Base-by-base conservation (phyloP, 2,888 invertebrate species). In the Celastrina argiolus region DNA sequence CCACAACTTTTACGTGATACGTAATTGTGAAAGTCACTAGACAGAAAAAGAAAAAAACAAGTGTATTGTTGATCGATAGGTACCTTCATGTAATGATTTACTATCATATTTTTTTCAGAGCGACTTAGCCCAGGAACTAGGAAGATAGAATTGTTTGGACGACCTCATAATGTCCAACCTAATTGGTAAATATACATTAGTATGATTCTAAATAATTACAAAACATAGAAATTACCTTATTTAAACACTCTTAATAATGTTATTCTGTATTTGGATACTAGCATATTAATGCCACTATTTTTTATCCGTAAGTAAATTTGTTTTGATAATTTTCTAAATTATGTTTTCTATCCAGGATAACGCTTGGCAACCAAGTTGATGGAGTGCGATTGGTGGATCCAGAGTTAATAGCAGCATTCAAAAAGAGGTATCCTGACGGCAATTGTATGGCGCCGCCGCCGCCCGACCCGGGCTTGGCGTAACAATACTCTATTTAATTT, bases 101-200 rank as follows among this genome's bases (percentile, higher is more conserved):
- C n/a, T 12, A 3, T 10, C 36, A 10, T n/a, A 36, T 66, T 61
- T 65, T 59, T 81, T 80, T 39, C 79, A 90, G 99, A 99, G 81
- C 92, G 99, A 65, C 93, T 99, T 65, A 98, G 98, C 70, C 99
- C 99, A 0, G 98, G 99, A 0, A 98, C 98, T 0, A 93, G 98
- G 68, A 99, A 99, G 91, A 98, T 99, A 69, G 99, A 99, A 86
- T 90, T 99, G 16, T 99, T 99, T 81, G 99, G 99, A 0, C 91
- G 99, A 67, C 98, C 98, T 0, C 99, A 99, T 83, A 99, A 99
- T 81, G 97, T 99, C 0, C 99, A 99, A 82, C 99, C 98, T 0
- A 99, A 99, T 81, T 99, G 99, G 99, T 95, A 66, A 69, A 65
- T 65, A 28, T 4, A 3, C 2, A 28, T 31, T n/a, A n/a, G 4